phyloP scores from a whole-genome alignment of 2,797 vertebrate species.

The Epinephelus awoara region DNA sequence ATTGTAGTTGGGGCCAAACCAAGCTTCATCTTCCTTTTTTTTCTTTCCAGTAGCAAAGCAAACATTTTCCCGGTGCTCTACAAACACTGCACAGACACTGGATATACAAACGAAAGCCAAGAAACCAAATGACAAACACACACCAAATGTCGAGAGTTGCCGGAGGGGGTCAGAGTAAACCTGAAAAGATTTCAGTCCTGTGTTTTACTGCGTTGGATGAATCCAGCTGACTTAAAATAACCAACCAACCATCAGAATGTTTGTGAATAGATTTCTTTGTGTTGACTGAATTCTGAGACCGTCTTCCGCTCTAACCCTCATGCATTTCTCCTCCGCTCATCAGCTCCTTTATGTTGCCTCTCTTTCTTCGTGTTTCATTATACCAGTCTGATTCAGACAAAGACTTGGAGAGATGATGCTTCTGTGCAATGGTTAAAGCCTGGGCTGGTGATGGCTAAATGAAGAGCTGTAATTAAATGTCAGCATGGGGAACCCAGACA shows the following conservation, averaged over 20 bases:
- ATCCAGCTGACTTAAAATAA: conserved; percentile 50
- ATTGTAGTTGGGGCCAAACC: background rate
- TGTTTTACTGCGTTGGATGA: conserved; percentile 17
- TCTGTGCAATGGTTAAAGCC: background rate
- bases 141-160: conserved; percentile 54
- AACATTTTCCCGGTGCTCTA: conserved; percentile 27
- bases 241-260: conserved; percentile 38
- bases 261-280: conserved; percentile 44
- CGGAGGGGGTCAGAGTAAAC: conserved; percentile 31
- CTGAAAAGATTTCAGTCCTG: conserved; percentile 16
- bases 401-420: background rate
- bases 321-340: background rate
- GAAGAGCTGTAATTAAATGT: background rate
- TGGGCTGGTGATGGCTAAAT: conserved; percentile 1
- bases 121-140: conserved; percentile 50
- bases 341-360: background rate
- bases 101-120: conserved; percentile 45
- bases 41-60: conserved; percentile 20
- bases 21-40: background rate
- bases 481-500: conserved; percentile 1
- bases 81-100: conserved; percentile 37
- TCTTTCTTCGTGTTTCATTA: background rate
- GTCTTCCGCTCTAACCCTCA: background rate
- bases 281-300: conserved; percentile 4
- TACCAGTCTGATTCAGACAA: background rate